Percentiles rank a stretch among this genome's conserved stretches.
Conservation (phyloP, 2,797 vertebrate genomes). For the Pogonophryne albipinna region DNA sequence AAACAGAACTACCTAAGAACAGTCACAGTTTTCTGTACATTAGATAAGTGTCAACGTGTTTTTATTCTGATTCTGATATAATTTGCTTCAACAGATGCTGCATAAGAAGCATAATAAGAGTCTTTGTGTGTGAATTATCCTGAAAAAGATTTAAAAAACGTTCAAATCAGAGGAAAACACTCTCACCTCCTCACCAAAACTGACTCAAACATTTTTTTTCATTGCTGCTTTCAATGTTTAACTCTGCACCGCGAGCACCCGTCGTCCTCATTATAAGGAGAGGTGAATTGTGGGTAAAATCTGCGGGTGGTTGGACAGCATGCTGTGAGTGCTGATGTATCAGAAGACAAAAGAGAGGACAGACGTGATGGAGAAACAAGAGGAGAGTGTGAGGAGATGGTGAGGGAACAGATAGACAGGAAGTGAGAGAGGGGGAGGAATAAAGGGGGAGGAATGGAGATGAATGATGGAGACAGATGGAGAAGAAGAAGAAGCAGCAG, state of each 20-base stretch:
- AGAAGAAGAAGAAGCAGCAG: conserved; percentile 1
- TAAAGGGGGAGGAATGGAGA: neutral
- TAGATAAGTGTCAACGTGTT: neutral
- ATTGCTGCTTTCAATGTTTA: conserved; percentile 64
- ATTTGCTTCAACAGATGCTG: neutral
- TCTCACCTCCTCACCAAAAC: conserved; percentile 48
- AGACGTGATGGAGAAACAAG: conserved; percentile 8
- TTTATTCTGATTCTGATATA: neutral
- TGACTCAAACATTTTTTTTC: conserved; percentile 50
- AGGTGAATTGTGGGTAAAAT: conserved; percentile 67
- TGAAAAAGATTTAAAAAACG: neutral
- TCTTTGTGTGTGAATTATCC: conserved; percentile 29
- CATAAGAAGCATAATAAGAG: conserved; percentile 15
- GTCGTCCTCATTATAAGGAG: conserved; percentile 65
- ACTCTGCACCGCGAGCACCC: conserved; percentile 49
- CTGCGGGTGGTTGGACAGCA: conserved; percentile 59
- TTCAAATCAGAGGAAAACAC: conserved; percentile 25
- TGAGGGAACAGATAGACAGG: conserved; percentile 21
- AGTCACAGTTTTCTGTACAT: neutral
- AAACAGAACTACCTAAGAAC: too few species aligned
- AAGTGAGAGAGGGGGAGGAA: neutral
- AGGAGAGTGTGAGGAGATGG: neutral
- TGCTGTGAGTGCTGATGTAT: conserved; percentile 67
- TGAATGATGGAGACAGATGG: conserved; percentile 11
- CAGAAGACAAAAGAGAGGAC: conserved; percentile 47